Conservation (phyloP, 2,888 invertebrate species). For the Tyria jacobaeae region DNA sequence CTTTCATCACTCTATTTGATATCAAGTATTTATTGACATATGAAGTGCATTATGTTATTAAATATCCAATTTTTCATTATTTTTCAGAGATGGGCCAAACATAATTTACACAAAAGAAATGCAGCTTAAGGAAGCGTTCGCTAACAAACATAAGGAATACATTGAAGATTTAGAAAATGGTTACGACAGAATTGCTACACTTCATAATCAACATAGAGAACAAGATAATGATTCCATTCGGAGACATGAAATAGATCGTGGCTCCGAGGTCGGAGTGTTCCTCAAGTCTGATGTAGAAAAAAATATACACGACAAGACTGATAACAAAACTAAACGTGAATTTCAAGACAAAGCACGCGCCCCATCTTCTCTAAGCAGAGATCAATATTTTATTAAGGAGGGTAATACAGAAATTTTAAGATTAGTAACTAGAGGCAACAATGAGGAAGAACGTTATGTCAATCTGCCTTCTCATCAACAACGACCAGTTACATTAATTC, state of each 20-base stretch:
- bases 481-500: constrained; percentile 85
- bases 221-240: constrained; percentile 91
- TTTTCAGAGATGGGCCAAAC: constrained; percentile 83
- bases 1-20: neutral
- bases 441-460: constrained; percentile 88
- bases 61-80: neutral
- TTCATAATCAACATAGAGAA: constrained; percentile 82
- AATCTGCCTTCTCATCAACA: constrained; percentile 84
- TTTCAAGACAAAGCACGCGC: constrained; percentile 68
- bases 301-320: constrained; percentile 63
- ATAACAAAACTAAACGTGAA: constrained; percentile 66
- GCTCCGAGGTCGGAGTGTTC: constrained; percentile 88
- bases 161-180: constrained; percentile 87
- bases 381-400: constrained; percentile 93
- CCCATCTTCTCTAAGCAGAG: constrained; percentile 83
- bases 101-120: constrained; percentile 86
- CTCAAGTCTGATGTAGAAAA: constrained; percentile 75
- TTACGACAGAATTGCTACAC: constrained; percentile 82
- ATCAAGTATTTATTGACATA: neutral
- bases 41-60: neutral
- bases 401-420: constrained; percentile 94
- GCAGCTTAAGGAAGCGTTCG: constrained; percentile 81
- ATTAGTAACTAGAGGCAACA: constrained; percentile 91
- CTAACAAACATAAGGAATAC: constrained; percentile 85
- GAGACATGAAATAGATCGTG: constrained; percentile 92